Conservation (phyloP, 2,113 vertebrate species). For the Pseudopodoces humilis region DNA sequence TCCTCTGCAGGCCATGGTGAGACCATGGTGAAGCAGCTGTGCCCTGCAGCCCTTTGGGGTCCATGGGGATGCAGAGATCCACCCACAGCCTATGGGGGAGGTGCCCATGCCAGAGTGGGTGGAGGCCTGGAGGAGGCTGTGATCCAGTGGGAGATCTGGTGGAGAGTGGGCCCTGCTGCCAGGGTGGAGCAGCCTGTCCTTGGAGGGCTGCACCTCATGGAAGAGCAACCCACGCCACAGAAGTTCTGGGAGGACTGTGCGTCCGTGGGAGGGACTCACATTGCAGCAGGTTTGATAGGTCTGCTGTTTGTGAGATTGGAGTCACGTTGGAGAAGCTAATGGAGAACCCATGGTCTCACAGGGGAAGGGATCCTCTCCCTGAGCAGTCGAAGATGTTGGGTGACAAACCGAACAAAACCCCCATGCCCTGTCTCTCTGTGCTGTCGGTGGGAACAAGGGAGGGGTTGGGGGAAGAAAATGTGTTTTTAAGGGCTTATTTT, state of each 20-base stretch:
- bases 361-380: not conserved
- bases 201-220: not conserved
- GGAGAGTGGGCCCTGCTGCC: not conserved
- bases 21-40: not conserved
- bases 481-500: not conserved
- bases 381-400: not conserved
- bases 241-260: not conserved
- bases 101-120: rapidly evolving
- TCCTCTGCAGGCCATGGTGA: not conserved
- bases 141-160: rapidly evolving
- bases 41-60: no score
- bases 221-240: not conserved
- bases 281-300: not conserved
- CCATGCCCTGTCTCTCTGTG: not conserved
- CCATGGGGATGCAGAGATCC: not conserved
- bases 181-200: not conserved
- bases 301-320: not conserved
- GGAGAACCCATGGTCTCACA: not conserved
- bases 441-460: not conserved
- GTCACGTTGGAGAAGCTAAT: rapidly evolving
- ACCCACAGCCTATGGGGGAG: not conserved
- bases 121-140: no score
- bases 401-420: not conserved
- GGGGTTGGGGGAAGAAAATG: not conserved
- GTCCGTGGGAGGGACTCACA: rapidly evolving